phyloP scores from a whole-genome alignment of 2,888 invertebrate genomes.

The Pyrocoelia pectoralis region DNA sequence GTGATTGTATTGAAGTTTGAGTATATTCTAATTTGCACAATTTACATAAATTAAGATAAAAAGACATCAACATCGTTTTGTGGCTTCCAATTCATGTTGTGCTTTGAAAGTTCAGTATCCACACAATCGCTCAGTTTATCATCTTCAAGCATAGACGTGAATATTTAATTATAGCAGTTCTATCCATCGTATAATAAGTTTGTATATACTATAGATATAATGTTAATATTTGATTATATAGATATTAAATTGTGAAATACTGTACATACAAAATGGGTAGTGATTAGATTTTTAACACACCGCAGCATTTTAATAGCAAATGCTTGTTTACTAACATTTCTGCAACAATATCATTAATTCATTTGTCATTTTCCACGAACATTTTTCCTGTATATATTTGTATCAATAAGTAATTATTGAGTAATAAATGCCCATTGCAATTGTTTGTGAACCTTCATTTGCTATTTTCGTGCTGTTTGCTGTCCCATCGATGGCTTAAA shows the following conservation, averaged over 20 bases:
- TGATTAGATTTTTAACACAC: slow-evolving; percentile 28
- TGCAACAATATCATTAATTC: slow-evolving; percentile 12
- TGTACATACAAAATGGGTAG: slow-evolving; percentile 32
- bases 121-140: slow-evolving; percentile 23
- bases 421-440: slow-evolving; percentile 4
- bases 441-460: slow-evolving; percentile 30
- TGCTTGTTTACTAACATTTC: slow-evolving; percentile 18
- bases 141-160: slow-evolving; percentile 22
- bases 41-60: slow-evolving; percentile 19
- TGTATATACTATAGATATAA: slow-evolving; percentile 28
- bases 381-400: slow-evolving; percentile 8
- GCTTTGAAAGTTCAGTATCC: slow-evolving; percentile 40
- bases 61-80: slow-evolving; percentile 33
- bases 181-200: slow-evolving; percentile 28
- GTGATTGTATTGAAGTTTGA: slow-evolving; percentile 9
- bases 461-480: slow-evolving; percentile 40
- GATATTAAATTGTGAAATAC: slow-evolving; percentile 25
- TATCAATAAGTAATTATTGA: neutral
- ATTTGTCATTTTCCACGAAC: slow-evolving; percentile 19
- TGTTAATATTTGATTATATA: slow-evolving; percentile 31
- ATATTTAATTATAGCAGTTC: slow-evolving; percentile 30
- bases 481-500: slow-evolving; percentile 39
- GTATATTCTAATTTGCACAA: slow-evolving; percentile 23
- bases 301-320: slow-evolving; percentile 31
- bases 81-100: slow-evolving; percentile 45